Percentiles rank a stretch among this genome's conserved stretches.
These are phyloP conservation scores for Athalia rosae DNA, from an alignment of 2,888 invertebrate species.

Conservation along the genomic window DNA sequence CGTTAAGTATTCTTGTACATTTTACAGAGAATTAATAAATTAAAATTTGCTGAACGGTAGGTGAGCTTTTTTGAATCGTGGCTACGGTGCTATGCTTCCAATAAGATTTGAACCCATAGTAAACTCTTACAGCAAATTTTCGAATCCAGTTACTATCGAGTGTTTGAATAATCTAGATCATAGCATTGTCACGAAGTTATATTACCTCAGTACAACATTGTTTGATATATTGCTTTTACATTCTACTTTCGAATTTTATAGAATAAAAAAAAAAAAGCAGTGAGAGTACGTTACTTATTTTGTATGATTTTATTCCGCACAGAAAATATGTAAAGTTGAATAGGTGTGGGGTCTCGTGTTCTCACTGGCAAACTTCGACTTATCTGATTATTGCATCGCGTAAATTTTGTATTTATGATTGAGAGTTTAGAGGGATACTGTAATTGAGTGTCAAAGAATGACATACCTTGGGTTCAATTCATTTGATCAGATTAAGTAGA, in stretches of 20 bases:
- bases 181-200: too few species aligned
- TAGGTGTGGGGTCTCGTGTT: not conserved
- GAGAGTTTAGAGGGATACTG: too few species aligned
- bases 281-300: too few species aligned
- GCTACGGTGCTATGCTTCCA: not conserved
- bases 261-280: not conserved
- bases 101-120: too few species aligned
- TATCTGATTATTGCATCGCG: not conserved
- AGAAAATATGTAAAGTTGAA: constrained; percentile 1
- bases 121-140: too few species aligned
- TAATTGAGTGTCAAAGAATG: not conserved
- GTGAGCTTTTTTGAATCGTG: not conserved
- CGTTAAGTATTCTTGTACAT: constrained; percentile 25
- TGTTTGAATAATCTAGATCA: too few species aligned
- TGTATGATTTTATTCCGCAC: constrained; percentile 8
- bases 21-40: constrained; percentile 11
- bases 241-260: not conserved
- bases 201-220: too few species aligned
- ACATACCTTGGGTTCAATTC: not conserved
- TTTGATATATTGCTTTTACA: constrained; percentile 1
- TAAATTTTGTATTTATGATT: too few species aligned
- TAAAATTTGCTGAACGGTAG: constrained; percentile 3
- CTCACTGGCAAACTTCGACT: not conserved
- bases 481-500: not conserved
- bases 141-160: too few species aligned